A percentile compares a stretch with the other conserved stretches of the same genome.
phyloP scores from a whole-genome alignment of 2,797 vertebrate genomes.

The Luscinia luscinia region DNA sequence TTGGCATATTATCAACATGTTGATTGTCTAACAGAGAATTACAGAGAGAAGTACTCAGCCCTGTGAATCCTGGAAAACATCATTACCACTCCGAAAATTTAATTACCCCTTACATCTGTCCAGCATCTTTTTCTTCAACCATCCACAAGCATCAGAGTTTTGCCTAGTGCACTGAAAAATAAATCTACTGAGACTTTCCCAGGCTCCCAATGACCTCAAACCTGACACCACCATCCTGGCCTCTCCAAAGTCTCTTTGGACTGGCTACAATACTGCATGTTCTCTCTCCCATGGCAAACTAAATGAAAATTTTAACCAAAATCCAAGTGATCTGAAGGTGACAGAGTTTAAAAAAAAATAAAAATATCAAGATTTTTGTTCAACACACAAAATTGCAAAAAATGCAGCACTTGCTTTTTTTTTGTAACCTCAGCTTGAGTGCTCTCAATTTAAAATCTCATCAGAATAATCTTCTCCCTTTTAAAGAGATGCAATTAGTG shows the following conservation, averaged over 20 bases:
- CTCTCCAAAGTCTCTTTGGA: background rate
- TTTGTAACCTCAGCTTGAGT: background rate
- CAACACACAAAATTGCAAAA: background rate
- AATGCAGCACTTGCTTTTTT: background rate
- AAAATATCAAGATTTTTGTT: background rate
- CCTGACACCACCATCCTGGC: background rate
- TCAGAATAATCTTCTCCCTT: background rate
- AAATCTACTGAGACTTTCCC: background rate
- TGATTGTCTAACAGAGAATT: background rate
- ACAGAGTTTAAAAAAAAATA: background rate
- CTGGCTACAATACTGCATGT: background rate
- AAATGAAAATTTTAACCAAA: background rate
- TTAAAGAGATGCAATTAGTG: background rate
- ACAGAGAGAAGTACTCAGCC: background rate
- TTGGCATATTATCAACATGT: background rate
- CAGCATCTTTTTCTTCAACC: background rate
- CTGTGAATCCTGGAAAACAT: background rate
- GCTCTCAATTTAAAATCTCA: conserved; percentile 3
- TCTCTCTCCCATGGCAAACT: background rate
- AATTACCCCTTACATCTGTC: background rate
- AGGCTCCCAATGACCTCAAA: background rate
- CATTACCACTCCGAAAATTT: background rate
- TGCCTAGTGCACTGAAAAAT: background rate
- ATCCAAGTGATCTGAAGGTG: background rate
- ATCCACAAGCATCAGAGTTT: background rate